Base-by-base conservation (phyloP, 2,113 vertebrate species). In the Fregetta grallaria region DNA sequence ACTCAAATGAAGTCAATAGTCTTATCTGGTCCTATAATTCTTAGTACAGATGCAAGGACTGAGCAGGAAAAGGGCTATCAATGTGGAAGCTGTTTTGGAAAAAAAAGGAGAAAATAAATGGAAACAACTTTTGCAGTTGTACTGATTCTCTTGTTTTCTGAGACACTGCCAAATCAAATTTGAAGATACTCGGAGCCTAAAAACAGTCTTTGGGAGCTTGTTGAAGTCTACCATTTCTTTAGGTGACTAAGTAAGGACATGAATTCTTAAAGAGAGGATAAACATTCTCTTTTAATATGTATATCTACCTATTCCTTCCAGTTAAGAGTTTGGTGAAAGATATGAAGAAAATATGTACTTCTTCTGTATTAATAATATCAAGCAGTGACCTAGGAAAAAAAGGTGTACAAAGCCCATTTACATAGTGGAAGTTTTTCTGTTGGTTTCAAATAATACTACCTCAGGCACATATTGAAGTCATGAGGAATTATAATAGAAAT, bases 221-320 rank as follows among this genome's bases (percentile, higher is more conserved):
- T 59, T 85, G 89, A 82, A 75, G 9, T 58, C 42, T 82, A 53
- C 9, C 7, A 16, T 68, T 92, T 90, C 50, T 88, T 91, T 83
- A 92, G 78, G 88, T 93, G 86, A 66, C 84, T 79, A 92, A 86
- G 74, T 96, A 94, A 71, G 88, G 90, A 42, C 75, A 87, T 86
- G 80, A 92, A 23, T 34, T 74, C 59, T 79, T 73, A 66, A 73
- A 49, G 26, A 76, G 49, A 65, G 32, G 7, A 19, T 42, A 73
- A 97, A 94, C 74, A 79, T 36, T 74, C 22, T 76, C 52, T 87
- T 92, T 88, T 45, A 61, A 29, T 65, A 40, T 40, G 10, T 23
- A 3, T 67, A 19, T 63, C 61, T 76, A 11, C 50, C 40, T 78
- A 68, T 20, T 88, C 49, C 15, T 93, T 82, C 61, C 45, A 90